Percentiles rank a stretch among this genome's conserved stretches.
These are phyloP conservation scores for Leptopilina boulardi DNA, from an alignment of 1,140 invertebrate species.

Conservation along the genomic window DNA sequence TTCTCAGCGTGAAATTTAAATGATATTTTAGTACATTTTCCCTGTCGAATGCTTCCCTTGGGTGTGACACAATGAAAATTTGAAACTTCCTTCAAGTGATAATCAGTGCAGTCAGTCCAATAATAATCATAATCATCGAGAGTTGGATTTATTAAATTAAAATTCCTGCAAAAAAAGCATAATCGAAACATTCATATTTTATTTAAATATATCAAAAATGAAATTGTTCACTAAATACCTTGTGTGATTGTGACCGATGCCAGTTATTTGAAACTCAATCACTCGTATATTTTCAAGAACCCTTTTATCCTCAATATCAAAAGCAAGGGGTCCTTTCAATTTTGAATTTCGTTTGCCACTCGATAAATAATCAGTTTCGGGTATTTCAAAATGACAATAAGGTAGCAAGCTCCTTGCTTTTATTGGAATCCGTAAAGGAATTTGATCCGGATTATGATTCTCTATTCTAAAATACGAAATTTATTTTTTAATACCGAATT, in stretches of 20 bases:
- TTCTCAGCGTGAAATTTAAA: conserved; percentile 70
- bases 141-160: conserved; percentile 71
- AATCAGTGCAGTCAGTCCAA: conserved; percentile 60
- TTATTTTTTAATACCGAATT: conserved; percentile 1
- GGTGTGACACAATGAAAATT: conserved; percentile 66
- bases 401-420: conserved; percentile 72
- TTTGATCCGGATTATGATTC: conserved; percentile 59
- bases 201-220: no score
- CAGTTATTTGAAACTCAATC: conserved; percentile 76
- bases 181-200: conserved; percentile 20
- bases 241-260: conserved; percentile 63
- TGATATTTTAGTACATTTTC: conserved; percentile 59
- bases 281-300: conserved; percentile 70
- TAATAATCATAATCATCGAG: conserved; percentile 65
- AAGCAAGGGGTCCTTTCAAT: conserved; percentile 48
- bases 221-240: conserved; percentile 46
- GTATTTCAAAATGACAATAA: conserved; percentile 77
- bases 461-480: conserved; percentile 58
- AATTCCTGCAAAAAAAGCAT: conserved; percentile 59
- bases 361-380: conserved; percentile 76
- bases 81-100: conserved; percentile 50
- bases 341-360: conserved; percentile 69
- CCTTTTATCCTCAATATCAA: conserved; percentile 54
- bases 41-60: conserved; percentile 64
- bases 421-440: conserved; percentile 53